Evolutionary conservation across 2,888 invertebrate species (phyloP).

Genomic region (Boloria selene): DNA sequence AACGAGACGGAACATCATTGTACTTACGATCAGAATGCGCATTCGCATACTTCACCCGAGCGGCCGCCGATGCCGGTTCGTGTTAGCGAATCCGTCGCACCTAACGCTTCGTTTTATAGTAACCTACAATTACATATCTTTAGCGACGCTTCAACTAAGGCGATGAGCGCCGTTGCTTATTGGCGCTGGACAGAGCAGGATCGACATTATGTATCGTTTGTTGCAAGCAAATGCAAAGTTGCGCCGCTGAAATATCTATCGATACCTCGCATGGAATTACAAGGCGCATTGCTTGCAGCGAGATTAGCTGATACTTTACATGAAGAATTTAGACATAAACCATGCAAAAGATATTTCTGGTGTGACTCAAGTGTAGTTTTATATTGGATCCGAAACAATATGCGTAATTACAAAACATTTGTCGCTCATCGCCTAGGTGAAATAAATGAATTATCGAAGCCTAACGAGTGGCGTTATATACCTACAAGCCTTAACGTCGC

Average conservation of each 20-base stretch:
- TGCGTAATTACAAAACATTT: slow-evolving; percentile 34
- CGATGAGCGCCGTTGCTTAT: slow-evolving; percentile 26
- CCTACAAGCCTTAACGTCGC: slow-evolving; percentile 19
- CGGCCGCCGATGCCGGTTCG: too few species aligned
- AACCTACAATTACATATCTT: slow-evolving; percentile 32
- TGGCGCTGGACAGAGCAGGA: slow-evolving; percentile 34
- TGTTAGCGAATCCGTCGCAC: too few species aligned
- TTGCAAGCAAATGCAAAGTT: slow-evolving; percentile 32
- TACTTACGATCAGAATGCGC: too few species aligned
- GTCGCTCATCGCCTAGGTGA: slow-evolving; percentile 35
- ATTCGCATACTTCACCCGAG: too few species aligned
- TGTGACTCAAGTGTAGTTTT: slow-evolving; percentile 41
- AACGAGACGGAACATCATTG: background rate
- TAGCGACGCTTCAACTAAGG: slow-evolving; percentile 25
- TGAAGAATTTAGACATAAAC: too few species aligned
- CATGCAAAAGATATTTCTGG: slow-evolving; percentile 33
- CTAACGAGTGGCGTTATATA: slow-evolving; percentile 20
- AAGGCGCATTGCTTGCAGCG: slow-evolving; percentile 37
- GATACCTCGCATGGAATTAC: slow-evolving; percentile 35
- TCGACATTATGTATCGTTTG: slow-evolving; percentile 17
- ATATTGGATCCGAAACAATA: slow-evolving; percentile 18
- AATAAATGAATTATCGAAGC: slow-evolving; percentile 32
- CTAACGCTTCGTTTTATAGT: background rate
- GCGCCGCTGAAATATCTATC: slow-evolving; percentile 29
- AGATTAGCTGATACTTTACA: slow-evolving; percentile 20